Conservation (phyloP, 2,113 vertebrate species). For the cattle (Bos taurus) region DNA sequence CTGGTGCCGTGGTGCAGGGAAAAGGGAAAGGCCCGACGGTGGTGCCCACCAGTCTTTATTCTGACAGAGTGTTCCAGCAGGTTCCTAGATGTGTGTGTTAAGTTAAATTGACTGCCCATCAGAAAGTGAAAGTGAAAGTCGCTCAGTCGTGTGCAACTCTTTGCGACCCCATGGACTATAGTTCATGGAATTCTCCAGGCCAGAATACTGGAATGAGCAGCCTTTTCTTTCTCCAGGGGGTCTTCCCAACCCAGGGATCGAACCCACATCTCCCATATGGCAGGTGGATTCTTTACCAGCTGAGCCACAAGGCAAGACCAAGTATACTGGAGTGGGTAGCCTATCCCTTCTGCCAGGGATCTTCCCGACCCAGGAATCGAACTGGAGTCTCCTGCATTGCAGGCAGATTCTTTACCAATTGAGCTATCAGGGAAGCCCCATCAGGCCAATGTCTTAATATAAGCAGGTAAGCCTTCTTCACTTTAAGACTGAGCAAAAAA, state of each 20-base stretch:
- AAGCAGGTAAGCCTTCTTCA: not conserved
- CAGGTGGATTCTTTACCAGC: not conserved
- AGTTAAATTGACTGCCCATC: not conserved
- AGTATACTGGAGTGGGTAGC: not conserved
- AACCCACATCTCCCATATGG: accelerated
- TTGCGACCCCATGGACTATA: not conserved
- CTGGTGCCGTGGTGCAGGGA: not conserved
- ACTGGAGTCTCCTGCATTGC: not conserved
- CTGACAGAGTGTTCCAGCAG: not conserved
- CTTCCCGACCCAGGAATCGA: not conserved
- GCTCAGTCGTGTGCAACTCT: not conserved
- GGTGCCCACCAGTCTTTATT: not conserved
- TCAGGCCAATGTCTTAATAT: not conserved
- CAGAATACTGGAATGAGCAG: not conserved
- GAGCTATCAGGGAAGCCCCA: no score
- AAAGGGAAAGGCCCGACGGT: not conserved
- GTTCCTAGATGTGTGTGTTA: not conserved
- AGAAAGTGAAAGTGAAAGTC: not conserved
- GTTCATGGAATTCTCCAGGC: not conserved
- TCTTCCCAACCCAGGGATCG: not conserved
- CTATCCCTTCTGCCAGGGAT: not conserved
- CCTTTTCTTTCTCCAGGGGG: not conserved
- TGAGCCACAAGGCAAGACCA: not conserved
- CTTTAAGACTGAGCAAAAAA: not conserved
- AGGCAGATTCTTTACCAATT: not conserved